Conservation (phyloP, 2,113 vertebrate species). For the Otocyon megalotis region DNA sequence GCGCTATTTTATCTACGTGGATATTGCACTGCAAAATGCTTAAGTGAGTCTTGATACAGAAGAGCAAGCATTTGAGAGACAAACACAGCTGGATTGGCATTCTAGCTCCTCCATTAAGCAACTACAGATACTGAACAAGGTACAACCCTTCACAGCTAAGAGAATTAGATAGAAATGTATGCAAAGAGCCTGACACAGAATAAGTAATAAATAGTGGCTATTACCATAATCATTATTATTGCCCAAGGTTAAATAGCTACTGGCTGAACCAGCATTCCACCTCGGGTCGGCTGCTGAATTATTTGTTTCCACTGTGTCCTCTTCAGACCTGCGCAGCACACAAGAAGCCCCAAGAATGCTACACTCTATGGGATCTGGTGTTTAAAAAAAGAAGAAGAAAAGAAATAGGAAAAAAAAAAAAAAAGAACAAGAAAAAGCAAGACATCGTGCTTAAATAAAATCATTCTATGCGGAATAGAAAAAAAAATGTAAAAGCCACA, state of each 20-base stretch:
- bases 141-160: background rate
- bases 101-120: slow-evolving; percentile 19
- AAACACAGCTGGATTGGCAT: background rate
- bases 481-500: background rate
- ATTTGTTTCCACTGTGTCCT: background rate
- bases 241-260: background rate
- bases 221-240: background rate
- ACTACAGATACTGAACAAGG: background rate
- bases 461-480: background rate
- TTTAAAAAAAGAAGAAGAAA: background rate
- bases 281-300: background rate
- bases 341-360: background rate
- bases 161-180: background rate
- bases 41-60: background rate
- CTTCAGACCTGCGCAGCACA: background rate
- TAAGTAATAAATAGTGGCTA: background rate
- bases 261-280: background rate
- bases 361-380: background rate
- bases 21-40: background rate
- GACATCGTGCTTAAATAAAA: background rate
- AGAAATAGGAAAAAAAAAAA: background rate
- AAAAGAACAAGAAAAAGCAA: background rate
- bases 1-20: background rate
- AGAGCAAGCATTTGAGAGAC: background rate
- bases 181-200: background rate